Percentiles rank a stretch among this genome's conserved stretches.
phyloP scores from a whole-genome alignment of 2,113 vertebrate species.

The Eudyptes chrysolophus region DNA sequence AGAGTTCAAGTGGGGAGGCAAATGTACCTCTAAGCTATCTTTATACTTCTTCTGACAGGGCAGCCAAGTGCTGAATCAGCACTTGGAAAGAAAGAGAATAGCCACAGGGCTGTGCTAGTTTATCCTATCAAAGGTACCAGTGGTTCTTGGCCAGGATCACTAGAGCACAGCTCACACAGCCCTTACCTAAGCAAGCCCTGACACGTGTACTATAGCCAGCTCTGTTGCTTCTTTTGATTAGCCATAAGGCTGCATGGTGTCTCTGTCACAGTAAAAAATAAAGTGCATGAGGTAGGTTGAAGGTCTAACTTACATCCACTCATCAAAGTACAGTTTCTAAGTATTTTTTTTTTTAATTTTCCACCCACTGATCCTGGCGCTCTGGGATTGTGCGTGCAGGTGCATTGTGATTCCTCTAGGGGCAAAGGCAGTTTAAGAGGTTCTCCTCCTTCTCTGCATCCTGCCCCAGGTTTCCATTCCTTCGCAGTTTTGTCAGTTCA shows the following conservation, averaged over 20 bases:
- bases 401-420: neutral
- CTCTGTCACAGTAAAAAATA: neutral
- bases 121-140: neutral
- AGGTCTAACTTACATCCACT: neutral
- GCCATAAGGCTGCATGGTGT: neutral
- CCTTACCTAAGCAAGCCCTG: neutral
- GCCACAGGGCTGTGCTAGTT: neutral
- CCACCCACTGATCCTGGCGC: neutral
- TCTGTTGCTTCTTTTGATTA: neutral
- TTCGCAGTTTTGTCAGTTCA: neutral
- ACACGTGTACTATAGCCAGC: neutral
- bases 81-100: neutral
- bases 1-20: neutral
- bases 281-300: neutral
- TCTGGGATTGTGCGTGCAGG: accelerated
- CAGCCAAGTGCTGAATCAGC: neutral
- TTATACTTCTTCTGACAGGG: neutral
- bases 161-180: neutral
- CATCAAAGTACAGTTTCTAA: neutral
- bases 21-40: neutral
- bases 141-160: neutral
- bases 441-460: neutral
- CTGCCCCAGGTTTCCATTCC: neutral
- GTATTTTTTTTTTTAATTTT: neutral
- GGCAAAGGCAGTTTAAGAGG: neutral